Evolutionary conservation across 2,797 vertebrate species (phyloP), one percentile per base, ranked within the genome.

Genomic region (Bradypus variegatus): DNA sequence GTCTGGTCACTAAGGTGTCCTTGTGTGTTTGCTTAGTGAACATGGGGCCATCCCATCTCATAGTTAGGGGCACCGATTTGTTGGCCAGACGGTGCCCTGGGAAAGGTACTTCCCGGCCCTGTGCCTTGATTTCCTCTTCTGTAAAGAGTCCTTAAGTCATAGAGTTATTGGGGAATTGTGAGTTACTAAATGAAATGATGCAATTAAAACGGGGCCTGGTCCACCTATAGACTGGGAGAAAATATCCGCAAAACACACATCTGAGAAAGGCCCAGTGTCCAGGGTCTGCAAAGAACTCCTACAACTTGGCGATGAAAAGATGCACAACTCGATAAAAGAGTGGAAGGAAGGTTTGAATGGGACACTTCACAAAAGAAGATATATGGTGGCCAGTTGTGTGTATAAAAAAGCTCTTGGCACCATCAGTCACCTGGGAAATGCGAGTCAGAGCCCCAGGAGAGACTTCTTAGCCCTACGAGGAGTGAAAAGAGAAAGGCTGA

Each of bases 341-440:
- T 15, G 53, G 72, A n/a, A 14, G 6, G 21, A 62, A 62, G n/a
- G 23, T 31, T 18, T 14, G 41, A 21, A 41, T 18, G 31, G 31
- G 84, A 88, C 2, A 0, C 29, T 41, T n/a, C 55, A 3, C 72
- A 16, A 4, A 10, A 65, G 53, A 60, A 15, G 8, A 8, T 0
- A 7, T 1, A 18, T 15, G 0, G 1, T 3, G 58, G 19, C 81
- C 76, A 0, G 0, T 21, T 10, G 3, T 1, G 45, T 16, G 0
- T n/a, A 21, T 19, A 58, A 73, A 36, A 23, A 29, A 48, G 76
- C 27, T 10, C 53, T 80, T 31, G 29, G 55, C 33, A 2, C 45
- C 31, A 1, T 13, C n/a, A 8, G n/a, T 21, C 13, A 25, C 33
- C 4, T 23, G 10, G 23, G 38, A 45, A 73, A 45, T 45, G 70